Evolutionary conservation across 1,140 invertebrate species (phyloP).

Genomic region (Drusus annulatus): DNA sequence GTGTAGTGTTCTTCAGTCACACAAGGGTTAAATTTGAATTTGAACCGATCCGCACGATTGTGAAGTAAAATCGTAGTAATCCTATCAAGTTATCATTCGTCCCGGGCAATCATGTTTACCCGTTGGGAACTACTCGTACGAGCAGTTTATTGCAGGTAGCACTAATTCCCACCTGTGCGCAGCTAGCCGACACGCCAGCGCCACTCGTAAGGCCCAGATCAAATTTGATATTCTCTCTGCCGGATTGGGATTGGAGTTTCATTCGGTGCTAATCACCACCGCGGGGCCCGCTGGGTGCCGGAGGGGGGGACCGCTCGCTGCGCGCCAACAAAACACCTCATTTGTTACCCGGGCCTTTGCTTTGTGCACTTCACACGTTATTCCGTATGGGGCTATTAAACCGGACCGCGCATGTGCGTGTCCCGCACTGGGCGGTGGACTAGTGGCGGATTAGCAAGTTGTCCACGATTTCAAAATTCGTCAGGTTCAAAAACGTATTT

Average conservation of each 20-base stretch:
- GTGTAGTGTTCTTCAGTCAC: too few relatives aligned
- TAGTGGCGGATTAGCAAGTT: neutral
- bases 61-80: too few relatives aligned
- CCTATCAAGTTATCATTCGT: too few relatives aligned
- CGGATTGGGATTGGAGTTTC: slow-evolving; percentile 42
- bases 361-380: slow-evolving; percentile 47
- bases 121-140: neutral
- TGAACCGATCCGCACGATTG: too few relatives aligned
- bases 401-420: slow-evolving; percentile 13
- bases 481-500: too few relatives aligned
- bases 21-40: too few relatives aligned
- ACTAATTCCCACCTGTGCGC: slow-evolving; percentile 19
- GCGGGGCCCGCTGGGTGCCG: slow-evolving; percentile 19
- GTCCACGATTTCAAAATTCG: neutral
- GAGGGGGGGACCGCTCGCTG: slow-evolving; percentile 45
- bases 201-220: slow-evolving; percentile 14
- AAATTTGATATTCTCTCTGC: slow-evolving; percentile 27
- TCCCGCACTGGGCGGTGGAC: neutral
- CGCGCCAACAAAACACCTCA: slow-evolving; percentile 56
- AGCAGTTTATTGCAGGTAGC: slow-evolving; percentile 22
- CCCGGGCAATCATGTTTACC: neutral
- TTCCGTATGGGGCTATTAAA: slow-evolving; percentile 8
- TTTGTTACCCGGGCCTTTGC: slow-evolving; percentile 47
- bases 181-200: slow-evolving; percentile 1
- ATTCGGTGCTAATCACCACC: slow-evolving; percentile 56